phyloP scores from a whole-genome alignment of 1,140 invertebrate species.

The Agrilus planipennis region DNA sequence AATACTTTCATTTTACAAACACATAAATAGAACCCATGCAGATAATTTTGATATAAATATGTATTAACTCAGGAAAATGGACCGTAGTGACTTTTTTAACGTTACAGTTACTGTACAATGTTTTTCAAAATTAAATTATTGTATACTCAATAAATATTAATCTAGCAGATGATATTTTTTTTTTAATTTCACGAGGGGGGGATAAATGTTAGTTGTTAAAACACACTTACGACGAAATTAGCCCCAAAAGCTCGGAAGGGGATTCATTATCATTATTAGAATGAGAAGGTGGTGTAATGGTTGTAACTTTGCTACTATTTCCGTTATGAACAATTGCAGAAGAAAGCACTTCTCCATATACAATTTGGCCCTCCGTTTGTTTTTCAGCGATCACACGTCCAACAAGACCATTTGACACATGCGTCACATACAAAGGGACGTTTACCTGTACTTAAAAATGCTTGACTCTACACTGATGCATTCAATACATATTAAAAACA shows the following conservation, averaged over 20 bases:
- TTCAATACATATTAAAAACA: no score
- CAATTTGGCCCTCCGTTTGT: conserved; percentile 27
- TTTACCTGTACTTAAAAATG: conserved; percentile 32
- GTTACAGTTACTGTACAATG: no score
- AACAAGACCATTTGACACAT: conserved; percentile 61
- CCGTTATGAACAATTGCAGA: conserved; percentile 57
- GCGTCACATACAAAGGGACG: conserved; percentile 60
- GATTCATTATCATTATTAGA: conserved; percentile 61
- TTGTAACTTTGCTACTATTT: conserved; percentile 39
- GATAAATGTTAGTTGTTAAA: conserved; percentile 10
- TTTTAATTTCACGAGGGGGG: neutral
- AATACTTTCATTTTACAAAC: conserved; percentile 3
- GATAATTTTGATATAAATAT: no score
- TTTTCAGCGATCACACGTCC: conserved; percentile 44
- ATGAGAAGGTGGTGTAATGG: conserved; percentile 69
- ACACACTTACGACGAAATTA: conserved; percentile 63
- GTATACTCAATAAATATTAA: no score
- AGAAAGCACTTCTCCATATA: conserved; percentile 73
- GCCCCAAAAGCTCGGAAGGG: conserved; percentile 63
- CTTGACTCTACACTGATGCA: neutral
- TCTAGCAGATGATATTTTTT: neutral
- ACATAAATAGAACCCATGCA: no score
- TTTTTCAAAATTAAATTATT: no score
- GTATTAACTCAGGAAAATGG: no score
- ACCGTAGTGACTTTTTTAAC: no score